A percentile compares a stretch with the other conserved stretches of the same genome.
These are phyloP conservation scores for Lanistes nyassanus DNA, from an alignment of 1,140 invertebrate genomes.

Conservation along the genomic window DNA sequence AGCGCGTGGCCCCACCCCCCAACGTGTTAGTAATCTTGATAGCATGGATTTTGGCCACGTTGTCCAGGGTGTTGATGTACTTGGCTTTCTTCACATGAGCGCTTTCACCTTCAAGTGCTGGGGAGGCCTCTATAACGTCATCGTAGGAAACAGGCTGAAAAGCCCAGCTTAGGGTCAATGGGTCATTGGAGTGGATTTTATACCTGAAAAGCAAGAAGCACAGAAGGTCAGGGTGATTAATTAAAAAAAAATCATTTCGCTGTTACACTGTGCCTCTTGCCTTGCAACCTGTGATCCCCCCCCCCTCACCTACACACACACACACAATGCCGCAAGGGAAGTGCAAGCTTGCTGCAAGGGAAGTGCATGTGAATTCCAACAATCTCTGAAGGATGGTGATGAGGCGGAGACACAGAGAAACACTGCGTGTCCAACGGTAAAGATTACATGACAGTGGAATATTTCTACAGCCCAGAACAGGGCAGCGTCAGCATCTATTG, in stretches of 20 bases:
- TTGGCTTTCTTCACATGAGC: not conserved
- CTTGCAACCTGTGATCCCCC: no score
- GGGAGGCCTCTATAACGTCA: not conserved
- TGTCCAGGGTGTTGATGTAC: constrained; percentile 26
- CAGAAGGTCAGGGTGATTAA: not conserved
- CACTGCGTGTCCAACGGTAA: no score
- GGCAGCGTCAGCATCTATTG: no score
- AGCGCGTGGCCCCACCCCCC: constrained; percentile 71
- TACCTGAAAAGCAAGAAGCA: constrained; percentile 10
- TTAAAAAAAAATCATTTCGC: not conserved
- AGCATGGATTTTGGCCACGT: constrained; percentile 70
- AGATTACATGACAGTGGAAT: no score
- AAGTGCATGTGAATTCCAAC: no score
- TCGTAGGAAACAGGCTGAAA: constrained; percentile 70
- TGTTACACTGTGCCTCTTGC: no score
- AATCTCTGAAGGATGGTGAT: no score
- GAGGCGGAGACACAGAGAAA: no score
- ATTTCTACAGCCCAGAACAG: no score
- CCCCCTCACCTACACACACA: no score
- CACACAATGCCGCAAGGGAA: no score
- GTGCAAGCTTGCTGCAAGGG: no score
- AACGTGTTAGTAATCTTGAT: constrained; percentile 74
- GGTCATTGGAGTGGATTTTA: constrained; percentile 67
- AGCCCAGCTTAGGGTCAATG: constrained; percentile 71
- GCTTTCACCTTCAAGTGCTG: not conserved